Evolutionary conservation across 2,113 vertebrate species (phyloP).

Genomic region (Microtus montanus): DNA sequence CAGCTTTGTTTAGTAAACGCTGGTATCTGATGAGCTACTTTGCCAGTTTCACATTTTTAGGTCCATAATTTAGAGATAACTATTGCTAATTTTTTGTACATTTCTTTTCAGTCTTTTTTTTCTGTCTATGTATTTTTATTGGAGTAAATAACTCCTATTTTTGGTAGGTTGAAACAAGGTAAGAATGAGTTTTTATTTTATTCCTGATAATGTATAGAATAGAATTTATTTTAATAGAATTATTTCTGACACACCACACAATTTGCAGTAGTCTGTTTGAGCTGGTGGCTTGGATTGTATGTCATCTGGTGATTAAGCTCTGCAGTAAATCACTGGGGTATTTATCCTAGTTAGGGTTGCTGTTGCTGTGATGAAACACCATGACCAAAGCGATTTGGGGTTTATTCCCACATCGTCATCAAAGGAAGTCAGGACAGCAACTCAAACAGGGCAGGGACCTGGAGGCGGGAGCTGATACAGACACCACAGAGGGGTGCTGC

Average conservation of each 20-base stretch:
- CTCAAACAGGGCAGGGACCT: neutral
- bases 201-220: neutral
- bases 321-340: neutral
- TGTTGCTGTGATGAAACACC: neutral
- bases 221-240: conserved; percentile 18
- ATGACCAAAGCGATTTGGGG: neutral
- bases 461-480: neutral
- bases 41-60: neutral
- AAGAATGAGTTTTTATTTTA: conserved; percentile 13
- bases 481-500: neutral
- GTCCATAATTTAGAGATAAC: neutral
- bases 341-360: neutral
- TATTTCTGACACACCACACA: neutral
- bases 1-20: neutral
- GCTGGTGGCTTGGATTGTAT: neutral
- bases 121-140: neutral
- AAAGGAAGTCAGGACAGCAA: neutral
- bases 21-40: neutral
- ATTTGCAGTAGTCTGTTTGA: neutral
- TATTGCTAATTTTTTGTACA: neutral
- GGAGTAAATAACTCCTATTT: conserved; percentile 6
- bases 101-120: neutral
- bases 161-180: conserved; percentile 12
- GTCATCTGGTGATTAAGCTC: neutral
- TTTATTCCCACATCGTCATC: neutral